phyloP scores from a whole-genome alignment of 2,797 vertebrate species.

The Chaetophractus vellerosus region DNA sequence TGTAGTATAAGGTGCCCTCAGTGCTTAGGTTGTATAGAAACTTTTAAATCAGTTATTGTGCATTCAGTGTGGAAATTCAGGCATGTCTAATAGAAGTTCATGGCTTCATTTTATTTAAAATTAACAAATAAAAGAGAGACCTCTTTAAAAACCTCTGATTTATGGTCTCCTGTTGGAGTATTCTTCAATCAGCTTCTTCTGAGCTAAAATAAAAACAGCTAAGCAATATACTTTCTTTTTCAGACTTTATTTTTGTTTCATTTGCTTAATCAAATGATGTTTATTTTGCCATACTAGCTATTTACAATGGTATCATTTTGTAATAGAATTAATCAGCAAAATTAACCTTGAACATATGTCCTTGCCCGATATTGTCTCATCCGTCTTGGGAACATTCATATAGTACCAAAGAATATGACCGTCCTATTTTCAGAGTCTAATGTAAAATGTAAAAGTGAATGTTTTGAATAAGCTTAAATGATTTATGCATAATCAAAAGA shows the following conservation, averaged over 20 bases:
- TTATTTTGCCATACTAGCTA: constrained; percentile 3
- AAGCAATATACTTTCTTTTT: not conserved
- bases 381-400: not conserved
- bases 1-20: not conserved
- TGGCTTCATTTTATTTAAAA: constrained; percentile 47
- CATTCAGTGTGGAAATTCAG: not conserved
- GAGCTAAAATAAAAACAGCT: constrained; percentile 5
- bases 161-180: not conserved
- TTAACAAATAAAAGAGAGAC: not conserved
- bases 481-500: too few species aligned
- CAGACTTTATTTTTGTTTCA: constrained; percentile 39
- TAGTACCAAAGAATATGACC: too few species aligned
- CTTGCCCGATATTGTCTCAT: not conserved
- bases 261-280: not conserved
- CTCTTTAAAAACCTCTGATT: not conserved
- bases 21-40: not conserved
- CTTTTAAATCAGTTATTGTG: not conserved
- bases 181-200: not conserved
- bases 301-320: constrained; percentile 21
- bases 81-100: not conserved
- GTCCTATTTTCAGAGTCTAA: too few species aligned
- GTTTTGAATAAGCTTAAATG: too few species aligned
- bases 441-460: too few species aligned
- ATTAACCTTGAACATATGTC: not conserved
- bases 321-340: constrained; percentile 26